A percentile compares a stretch with the other conserved stretches of the same genome.
Evolutionary conservation across 2,113 vertebrate species (phyloP).

Genomic region (Pholis gunnellus): DNA sequence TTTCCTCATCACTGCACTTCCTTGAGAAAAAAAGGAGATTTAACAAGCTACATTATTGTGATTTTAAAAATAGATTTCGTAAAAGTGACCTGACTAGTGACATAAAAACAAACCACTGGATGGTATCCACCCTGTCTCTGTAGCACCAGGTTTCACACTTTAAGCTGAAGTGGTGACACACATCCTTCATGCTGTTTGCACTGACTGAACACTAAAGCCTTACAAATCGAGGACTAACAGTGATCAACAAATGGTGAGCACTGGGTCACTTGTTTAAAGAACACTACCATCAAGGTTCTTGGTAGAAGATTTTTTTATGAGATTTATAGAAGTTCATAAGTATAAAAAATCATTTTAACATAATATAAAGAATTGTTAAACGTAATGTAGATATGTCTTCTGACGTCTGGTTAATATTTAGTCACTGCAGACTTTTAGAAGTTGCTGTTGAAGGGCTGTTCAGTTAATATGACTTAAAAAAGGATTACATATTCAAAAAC

Average conservation of each 20-base stretch:
- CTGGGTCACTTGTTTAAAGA: too few species aligned
- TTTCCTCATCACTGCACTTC: slow-evolving; percentile 22
- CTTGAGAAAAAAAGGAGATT: background rate
- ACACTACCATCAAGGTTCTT: background rate
- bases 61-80: background rate
- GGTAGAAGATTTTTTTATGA: background rate
- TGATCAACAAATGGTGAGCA: background rate
- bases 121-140: background rate
- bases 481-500: background rate
- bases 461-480: background rate
- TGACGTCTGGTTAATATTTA: background rate
- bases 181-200: background rate
- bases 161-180: background rate
- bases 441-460: background rate
- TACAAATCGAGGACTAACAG: background rate
- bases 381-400: background rate
- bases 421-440: background rate
- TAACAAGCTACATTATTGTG: background rate
- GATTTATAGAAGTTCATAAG: background rate
- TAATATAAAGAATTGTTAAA: background rate
- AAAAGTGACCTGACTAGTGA: background rate
- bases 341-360: background rate
- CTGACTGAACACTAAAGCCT: background rate
- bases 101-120: background rate
- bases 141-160: background rate